Evolutionary conservation across 2,113 vertebrate genomes (phyloP).

Genomic region (Petaurus breviceps): DNA sequence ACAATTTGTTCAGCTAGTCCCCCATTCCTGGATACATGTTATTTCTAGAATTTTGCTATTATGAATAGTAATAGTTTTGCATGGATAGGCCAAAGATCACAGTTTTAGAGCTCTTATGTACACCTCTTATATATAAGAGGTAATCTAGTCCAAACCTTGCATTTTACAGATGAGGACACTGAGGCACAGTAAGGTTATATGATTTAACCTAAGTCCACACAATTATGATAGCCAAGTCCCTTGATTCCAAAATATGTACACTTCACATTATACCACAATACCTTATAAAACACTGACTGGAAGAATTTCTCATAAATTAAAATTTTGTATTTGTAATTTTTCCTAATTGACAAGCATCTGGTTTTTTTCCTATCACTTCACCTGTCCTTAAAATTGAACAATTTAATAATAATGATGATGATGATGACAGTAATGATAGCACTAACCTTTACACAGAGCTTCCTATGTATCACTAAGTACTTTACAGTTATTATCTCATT

Average conservation of each 20-base stretch:
- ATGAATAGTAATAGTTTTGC: not conserved
- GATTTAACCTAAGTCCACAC: not conserved
- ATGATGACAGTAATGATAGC: not conserved
- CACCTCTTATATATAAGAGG: not conserved
- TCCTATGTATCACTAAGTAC: not conserved
- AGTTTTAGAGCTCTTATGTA: not conserved
- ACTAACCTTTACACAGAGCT: not conserved
- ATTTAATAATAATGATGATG: too few species aligned
- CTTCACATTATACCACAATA: not conserved
- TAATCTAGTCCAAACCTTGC: not conserved
- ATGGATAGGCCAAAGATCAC: not conserved
- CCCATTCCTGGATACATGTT: not conserved
- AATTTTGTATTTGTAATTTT: not conserved
- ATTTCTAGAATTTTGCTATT: not conserved
- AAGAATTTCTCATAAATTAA: not conserved
- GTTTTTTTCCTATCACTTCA: not conserved
- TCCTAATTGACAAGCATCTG: not conserved
- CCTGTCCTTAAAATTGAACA: not conserved
- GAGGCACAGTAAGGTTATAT: not conserved
- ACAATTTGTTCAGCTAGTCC: not conserved
- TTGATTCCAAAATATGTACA: not conserved
- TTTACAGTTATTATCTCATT: not conserved
- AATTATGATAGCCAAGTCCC: not conserved
- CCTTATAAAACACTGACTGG: not conserved
- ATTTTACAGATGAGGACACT: not conserved